Conservation (phyloP, 2,113 vertebrate genomes). For the Ptilorrhoa leucosticta region DNA sequence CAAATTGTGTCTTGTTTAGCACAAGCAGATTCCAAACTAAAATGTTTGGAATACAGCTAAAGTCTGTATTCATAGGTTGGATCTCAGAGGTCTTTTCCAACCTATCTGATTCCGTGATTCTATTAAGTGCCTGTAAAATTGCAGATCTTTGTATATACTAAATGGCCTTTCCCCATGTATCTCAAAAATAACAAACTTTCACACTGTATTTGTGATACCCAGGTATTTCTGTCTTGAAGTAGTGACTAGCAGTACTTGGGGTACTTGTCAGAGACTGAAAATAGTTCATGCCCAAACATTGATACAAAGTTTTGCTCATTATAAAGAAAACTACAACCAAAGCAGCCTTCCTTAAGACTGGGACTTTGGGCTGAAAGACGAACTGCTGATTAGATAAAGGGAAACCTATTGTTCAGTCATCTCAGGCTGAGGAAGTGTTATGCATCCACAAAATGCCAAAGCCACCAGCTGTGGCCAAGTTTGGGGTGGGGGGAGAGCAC, state of each 20-base stretch:
- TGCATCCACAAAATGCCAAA: too few relatives aligned
- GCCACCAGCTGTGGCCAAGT: too few relatives aligned
- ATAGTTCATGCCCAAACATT: too few relatives aligned
- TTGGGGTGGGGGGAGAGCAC: too few relatives aligned
- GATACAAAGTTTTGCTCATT: too few relatives aligned
- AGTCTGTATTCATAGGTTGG: neutral
- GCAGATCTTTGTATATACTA: neutral
- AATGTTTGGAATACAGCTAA: neutral
- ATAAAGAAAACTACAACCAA: too few relatives aligned
- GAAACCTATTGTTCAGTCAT: too few relatives aligned
- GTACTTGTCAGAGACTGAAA: too few relatives aligned
- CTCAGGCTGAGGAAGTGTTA: too few relatives aligned
- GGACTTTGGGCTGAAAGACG: too few relatives aligned
- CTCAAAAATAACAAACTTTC: neutral
- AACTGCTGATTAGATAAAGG: too few relatives aligned
- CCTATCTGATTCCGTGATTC: neutral
- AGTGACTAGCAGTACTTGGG: neutral
- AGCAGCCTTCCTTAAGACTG: too few relatives aligned
- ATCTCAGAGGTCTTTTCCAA: neutral
- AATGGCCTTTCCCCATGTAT: neutral
- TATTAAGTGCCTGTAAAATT: neutral
- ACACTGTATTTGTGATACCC: neutral
- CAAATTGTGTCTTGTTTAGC: neutral
- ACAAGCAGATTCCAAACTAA: neutral
- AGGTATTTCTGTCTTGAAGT: neutral